Evolutionary conservation across 2,797 vertebrate species (phyloP), one percentile per base, ranked within the genome.

Genomic region (Ibycter americanus): DNA sequence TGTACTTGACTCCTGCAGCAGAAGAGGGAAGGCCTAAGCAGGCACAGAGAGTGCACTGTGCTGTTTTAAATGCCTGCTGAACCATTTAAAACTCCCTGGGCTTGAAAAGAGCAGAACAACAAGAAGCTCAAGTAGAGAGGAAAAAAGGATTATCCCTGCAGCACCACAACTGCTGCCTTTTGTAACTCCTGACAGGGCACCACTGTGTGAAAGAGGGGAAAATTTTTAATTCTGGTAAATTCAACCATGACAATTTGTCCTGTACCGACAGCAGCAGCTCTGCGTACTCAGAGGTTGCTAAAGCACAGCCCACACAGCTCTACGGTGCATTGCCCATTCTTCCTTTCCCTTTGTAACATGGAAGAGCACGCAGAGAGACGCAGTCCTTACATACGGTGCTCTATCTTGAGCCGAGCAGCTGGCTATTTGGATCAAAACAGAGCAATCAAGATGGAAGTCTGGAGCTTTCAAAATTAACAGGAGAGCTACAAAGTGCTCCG

Each of bases 81-180:
- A 88, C 87, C 93, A 58, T 44, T 59, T 15, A 1, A 44, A 87
- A 72, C 80, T n/a, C 56, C 78, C 78, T 22, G 78, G 31, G 52
- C 84, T 89, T 51, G 56, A 5, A 71, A 78, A 94, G 79, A 91
- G 78, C 90, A 72, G 20, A 47, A 83, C 73, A 40, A 82, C 42
- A 4, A 72, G 87, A 20, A 66, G 49, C 79, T 42, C 0, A 34
- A 93, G 83, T 8, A 0, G 11, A 72, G 87, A 31, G 76, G 58
- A 58, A 27, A 21, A 21, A 40, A 31, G 83, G 85, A 87, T 95
- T 82, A 89, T 90, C 83, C 91, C 77, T 31, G 56, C 77, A 70
- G 77, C 80, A 89, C 80, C 85, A 19, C 77, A 58, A 47, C 65
- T 23, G 89, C 82, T 83, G 47, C 68, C 49, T 90, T 74, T 38